Base-by-base conservation (phyloP, 2,113 vertebrate species). In the Scophthalmus maximus region DNA sequence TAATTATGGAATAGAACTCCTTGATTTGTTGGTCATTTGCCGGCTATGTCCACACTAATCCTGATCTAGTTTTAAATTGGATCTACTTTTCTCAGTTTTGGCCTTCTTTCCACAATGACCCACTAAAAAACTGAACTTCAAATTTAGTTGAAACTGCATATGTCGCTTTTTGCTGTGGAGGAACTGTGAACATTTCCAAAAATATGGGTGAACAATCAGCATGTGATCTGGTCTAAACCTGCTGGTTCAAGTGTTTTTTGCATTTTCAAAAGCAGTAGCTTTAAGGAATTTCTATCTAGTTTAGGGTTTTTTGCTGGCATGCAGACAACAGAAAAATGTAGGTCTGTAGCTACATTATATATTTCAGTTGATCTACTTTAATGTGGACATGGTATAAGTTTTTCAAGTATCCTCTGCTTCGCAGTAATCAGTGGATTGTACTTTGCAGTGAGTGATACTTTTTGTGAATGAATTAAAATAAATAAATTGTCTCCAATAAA, bases 401-500 rank as follows among this genome's bases (percentile, higher is more conserved):
- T 66, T 56, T 4, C 36, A 27, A 38, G 40, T 34, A 4, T 5
- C 5, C 66, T 32, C 34, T 64, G 58, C 34, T 79, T 76, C 20
- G 55, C 30, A 75, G 40, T 75, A 8, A 32, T 57, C 11, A 38
- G 26, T 75, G 75, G 58, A 59, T 46, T 79, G 46, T 73, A 26
- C 26, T 73, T 32, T 76, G 38, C n/a, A 10, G n/a, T 73, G n/a
- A n/a, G n/a, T n/a, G n/a, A n/a, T n/a, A n/a, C 26, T 61, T 61
- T 56, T 67, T 56, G 60, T 61, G 26, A 78, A 73, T 75, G 2
- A 50, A 50, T 63, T 29, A 68, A 57, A 75, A 83, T 81, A 30
- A 87, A 82, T 20, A 72, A 0, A 52, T 62, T 74, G 79, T 79
- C 52, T 57, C 73, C 26, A 69, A 60, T 14, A 83, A 63, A 44